phyloP scores from a whole-genome alignment of 2,113 vertebrate genomes.

The Archilochus colubris region DNA sequence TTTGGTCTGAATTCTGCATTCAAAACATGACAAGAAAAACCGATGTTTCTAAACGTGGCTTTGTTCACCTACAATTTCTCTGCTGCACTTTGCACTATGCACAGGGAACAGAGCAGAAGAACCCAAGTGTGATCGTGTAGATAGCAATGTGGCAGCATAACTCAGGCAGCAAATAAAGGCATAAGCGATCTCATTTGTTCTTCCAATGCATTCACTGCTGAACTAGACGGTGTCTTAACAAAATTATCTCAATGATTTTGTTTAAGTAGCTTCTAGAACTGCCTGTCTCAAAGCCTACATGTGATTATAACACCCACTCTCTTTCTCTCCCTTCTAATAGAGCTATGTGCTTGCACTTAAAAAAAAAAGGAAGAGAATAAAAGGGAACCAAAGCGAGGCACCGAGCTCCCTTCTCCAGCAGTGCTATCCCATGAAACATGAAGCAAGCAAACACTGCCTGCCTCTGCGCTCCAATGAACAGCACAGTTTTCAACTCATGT shows the following conservation, averaged over 20 bases:
- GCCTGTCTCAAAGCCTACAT: constrained; percentile 52
- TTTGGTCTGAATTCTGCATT: background rate
- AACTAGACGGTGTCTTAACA: constrained; percentile 30
- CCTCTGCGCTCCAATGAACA: background rate
- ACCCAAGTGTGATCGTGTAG: background rate
- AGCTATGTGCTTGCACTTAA: background rate
- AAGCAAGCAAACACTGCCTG: background rate
- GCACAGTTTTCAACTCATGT: background rate
- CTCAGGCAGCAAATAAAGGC: background rate
- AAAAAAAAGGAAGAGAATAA: background rate
- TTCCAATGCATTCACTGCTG: background rate
- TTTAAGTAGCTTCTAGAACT: constrained; percentile 65
- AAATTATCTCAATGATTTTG: constrained; percentile 61
- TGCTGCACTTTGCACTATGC: background rate
- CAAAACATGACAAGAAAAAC: background rate
- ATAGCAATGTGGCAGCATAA: background rate
- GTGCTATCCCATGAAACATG: background rate
- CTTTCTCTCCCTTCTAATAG: constrained; percentile 44
- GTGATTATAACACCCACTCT: constrained; percentile 66
- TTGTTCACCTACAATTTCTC: background rate
- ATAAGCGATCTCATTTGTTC: background rate
- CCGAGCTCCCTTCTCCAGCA: background rate
- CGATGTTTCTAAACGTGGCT: background rate
- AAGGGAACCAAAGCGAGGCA: background rate
- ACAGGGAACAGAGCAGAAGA: background rate